A percentile compares a stretch with the other conserved stretches of the same genome.
These are phyloP conservation scores for Drosophila subsilvestris DNA, from an alignment of 2,888 invertebrate species.

Conservation along the genomic window DNA sequence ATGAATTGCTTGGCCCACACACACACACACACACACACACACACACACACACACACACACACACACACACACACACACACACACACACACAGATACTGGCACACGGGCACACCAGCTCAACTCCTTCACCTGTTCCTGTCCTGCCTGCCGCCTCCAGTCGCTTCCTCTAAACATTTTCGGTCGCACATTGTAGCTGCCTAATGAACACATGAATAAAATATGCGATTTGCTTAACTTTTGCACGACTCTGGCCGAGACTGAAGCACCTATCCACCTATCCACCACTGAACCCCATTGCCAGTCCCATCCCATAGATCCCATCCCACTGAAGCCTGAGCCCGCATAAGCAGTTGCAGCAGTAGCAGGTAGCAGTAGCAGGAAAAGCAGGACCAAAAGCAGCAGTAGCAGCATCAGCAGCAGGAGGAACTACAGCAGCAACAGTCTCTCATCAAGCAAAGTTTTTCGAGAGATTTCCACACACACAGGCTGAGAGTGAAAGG, in stretches of 20 bases:
- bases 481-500: conserved; percentile 37
- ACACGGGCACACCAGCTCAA: background rate
- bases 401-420: conserved; percentile 12
- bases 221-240: conserved; percentile 80
- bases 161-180: conserved; percentile 80
- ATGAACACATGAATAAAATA: conserved; percentile 80
- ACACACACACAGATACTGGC: background rate
- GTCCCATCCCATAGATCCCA: background rate
- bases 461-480: conserved; percentile 33
- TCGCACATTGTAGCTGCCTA: conserved; percentile 80
- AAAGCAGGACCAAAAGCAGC: conserved; percentile 12
- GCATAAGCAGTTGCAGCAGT: conserved; percentile 33
- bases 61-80: background rate
- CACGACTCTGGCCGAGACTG: conserved; percentile 53
- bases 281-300: background rate
- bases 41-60: background rate
- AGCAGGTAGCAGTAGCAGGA: conserved; percentile 5
- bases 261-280: conserved; percentile 3
- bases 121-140: conserved; percentile 8
- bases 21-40: conserved; percentile 13
- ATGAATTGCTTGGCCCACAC: conserved; percentile 70
- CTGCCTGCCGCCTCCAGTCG: conserved; percentile 32
- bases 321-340: conserved; percentile 27
- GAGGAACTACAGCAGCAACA: conserved; percentile 22
- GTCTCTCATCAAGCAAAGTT: conserved; percentile 38